Base-by-base conservation (phyloP, 1,140 invertebrate species). In the Tetramorium alpestre region DNA sequence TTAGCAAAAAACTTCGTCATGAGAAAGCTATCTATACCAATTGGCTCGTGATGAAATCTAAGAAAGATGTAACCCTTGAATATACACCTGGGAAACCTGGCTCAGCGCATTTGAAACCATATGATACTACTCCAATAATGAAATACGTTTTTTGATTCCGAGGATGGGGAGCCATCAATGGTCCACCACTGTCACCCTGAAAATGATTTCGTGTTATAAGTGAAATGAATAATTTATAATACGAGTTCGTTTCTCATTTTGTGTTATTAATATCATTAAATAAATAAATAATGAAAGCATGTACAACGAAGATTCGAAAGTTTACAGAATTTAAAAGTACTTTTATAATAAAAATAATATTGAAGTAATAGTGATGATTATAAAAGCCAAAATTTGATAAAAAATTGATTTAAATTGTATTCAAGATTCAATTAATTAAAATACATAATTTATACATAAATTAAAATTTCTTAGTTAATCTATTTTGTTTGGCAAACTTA, bases 151-250 rank as follows among this genome's bases (percentile, higher is more conserved):
- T 69, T 1, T 13, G 6, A 44, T 47, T 11, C 38, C 7, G 81
- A 47, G 28, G 80, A 67, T 22, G 65, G 33, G 95, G 95, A 28
- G 94, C 93, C 97, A 98, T 98, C 5, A 98, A 91, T 0, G 98
- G 98, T 25, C 98, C 98, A 8, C 98, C 98, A 49, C 98, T 98
- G 94, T 98, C 98, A 25, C 98, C 98, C 96, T 89, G 62, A 85
- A 88, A 75, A 84, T 18, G 1, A 75, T 84, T 84, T 84, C 0
- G 13, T 4, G 85, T 64, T 16, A 6, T 78, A 54, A 78, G 11
- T 64, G 22, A 54, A 72, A 56, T 2, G 7, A 33, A 33, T 8
- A 8, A 44, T 44, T 58, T 22, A 73, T 33, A 22, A 22, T 56
- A 73, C 22, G 4, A 76, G 38, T 58, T 56, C 1, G 3, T 76